Evolutionary conservation across 2,888 invertebrate genomes (phyloP).

Genomic region (Bombylius discolor): DNA sequence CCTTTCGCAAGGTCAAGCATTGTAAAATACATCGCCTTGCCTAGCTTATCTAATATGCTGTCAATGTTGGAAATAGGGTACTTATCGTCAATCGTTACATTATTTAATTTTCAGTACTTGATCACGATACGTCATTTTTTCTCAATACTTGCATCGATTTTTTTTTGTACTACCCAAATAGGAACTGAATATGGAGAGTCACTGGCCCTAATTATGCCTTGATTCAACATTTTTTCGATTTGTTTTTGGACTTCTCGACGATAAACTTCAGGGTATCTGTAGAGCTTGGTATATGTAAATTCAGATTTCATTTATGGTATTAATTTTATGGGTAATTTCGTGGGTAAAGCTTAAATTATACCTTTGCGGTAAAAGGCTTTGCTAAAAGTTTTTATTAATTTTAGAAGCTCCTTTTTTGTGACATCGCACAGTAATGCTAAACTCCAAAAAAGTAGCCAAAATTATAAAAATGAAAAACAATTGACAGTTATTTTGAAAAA

Average conservation of each 20-base stretch:
- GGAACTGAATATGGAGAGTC: background rate
- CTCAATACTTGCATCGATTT: background rate
- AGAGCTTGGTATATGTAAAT: background rate
- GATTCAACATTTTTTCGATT: background rate
- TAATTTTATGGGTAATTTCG: background rate
- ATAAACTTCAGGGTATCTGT: background rate
- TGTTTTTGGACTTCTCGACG: background rate
- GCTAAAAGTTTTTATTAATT: too few relatives aligned
- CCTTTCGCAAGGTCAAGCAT: slow-evolving; percentile 12
- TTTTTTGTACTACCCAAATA: background rate
- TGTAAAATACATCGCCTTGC: slow-evolving; percentile 10
- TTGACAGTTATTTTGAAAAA: too few relatives aligned
- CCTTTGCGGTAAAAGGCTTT: too few relatives aligned
- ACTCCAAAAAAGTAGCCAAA: too few relatives aligned
- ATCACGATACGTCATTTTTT: background rate
- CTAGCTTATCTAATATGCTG: slow-evolving; percentile 13
- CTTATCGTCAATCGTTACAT: slow-evolving; percentile 8
- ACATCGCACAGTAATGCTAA: too few relatives aligned
- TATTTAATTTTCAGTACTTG: slow-evolving; percentile 14
- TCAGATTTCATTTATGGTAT: background rate
- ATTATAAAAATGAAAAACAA: too few relatives aligned
- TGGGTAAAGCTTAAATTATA: too few relatives aligned
- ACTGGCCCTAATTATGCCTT: background rate
- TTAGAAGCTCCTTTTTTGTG: too few relatives aligned
- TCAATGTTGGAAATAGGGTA: slow-evolving; percentile 9